A percentile compares a stretch with the other conserved stretches of the same genome.
Evolutionary conservation across 1,140 invertebrate species (phyloP).

Genomic region (Drosophila ananassae): DNA sequence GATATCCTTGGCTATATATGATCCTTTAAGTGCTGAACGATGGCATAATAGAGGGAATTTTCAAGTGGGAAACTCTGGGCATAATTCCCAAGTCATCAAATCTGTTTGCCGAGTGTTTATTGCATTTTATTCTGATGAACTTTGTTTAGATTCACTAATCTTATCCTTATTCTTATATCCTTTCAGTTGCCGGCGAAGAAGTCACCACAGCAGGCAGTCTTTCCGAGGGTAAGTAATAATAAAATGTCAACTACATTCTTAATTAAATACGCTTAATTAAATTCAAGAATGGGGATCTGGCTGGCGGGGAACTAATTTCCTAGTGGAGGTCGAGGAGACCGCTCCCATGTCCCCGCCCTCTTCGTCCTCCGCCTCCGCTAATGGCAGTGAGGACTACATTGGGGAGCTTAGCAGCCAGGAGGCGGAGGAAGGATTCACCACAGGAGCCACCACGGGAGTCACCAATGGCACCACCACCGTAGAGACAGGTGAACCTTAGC

Average conservation of each 20-base stretch:
- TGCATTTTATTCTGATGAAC: background rate
- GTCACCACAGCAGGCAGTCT: conserved; percentile 64
- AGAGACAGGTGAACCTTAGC: conserved; percentile 47
- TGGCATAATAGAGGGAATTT: conserved; percentile 19
- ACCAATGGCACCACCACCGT: conserved; percentile 48
- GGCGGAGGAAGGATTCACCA: conserved; percentile 36
- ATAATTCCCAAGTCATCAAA: conserved; percentile 33
- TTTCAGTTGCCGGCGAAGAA: conserved; percentile 69
- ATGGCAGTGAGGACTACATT: conserved; percentile 64
- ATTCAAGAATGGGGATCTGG: conserved; percentile 79
- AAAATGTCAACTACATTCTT: background rate
- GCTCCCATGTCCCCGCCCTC: conserved; percentile 55
- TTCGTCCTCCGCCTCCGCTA: conserved; percentile 25
- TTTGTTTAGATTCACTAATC: background rate
- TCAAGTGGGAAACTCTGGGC: conserved; percentile 32
- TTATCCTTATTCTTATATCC: background rate
- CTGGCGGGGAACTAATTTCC: conserved; percentile 77
- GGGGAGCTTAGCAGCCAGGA: conserved; percentile 66
- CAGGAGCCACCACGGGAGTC: conserved; percentile 43
- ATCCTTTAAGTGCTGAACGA: conserved; percentile 39
- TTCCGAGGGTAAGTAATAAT: conserved; percentile 68
- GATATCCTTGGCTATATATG: conserved; percentile 27
- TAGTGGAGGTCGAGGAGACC: conserved; percentile 80
- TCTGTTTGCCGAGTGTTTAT: conserved; percentile 33
- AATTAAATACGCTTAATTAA: background rate